Evolutionary conservation across 1,140 invertebrate genomes (phyloP).

Genomic region (Rhizoglyphus robini): DNA sequence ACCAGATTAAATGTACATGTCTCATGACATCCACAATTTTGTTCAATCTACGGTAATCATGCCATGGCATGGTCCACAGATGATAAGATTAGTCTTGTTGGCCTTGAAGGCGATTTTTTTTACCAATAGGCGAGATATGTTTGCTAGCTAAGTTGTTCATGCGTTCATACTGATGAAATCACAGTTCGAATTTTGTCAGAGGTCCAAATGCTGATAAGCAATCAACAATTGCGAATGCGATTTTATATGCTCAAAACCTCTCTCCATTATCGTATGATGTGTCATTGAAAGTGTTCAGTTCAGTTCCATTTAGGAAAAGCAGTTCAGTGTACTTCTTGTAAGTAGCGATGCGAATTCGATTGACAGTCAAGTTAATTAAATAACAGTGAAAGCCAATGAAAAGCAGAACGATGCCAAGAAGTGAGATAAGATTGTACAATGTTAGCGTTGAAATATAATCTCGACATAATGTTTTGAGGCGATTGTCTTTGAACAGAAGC

Average conservation of each 20-base stretch:
- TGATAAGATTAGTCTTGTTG: no score
- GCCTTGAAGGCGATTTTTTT: no score
- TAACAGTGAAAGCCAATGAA: conserved; percentile 5
- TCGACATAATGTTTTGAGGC: not conserved
- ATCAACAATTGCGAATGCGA: no score
- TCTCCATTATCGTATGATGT: conserved; percentile 9
- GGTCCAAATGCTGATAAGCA: no score
- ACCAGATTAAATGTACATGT: no score
- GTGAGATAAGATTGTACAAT: not conserved
- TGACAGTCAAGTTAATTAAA: conserved; percentile 7
- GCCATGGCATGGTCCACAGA: no score
- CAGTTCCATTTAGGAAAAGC: conserved; percentile 1
- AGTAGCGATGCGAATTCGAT: conserved; percentile 5
- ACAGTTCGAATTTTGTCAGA: no score
- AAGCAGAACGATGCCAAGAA: not conserved
- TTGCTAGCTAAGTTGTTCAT: no score
- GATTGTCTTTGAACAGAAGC: not conserved
- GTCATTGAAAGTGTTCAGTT: conserved; percentile 5
- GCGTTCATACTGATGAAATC: no score
- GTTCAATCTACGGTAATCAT: no score
- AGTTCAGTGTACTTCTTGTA: conserved; percentile 12
- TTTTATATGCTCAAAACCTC: conserved; percentile 3
- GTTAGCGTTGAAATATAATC: not conserved
- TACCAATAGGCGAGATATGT: no score
- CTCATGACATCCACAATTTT: no score